A percentile compares a stretch with the other conserved stretches of the same genome.
These are phyloP conservation scores for Chymomyza amoena DNA, from an alignment of 2,888 invertebrate species.

Conservation along the genomic window DNA sequence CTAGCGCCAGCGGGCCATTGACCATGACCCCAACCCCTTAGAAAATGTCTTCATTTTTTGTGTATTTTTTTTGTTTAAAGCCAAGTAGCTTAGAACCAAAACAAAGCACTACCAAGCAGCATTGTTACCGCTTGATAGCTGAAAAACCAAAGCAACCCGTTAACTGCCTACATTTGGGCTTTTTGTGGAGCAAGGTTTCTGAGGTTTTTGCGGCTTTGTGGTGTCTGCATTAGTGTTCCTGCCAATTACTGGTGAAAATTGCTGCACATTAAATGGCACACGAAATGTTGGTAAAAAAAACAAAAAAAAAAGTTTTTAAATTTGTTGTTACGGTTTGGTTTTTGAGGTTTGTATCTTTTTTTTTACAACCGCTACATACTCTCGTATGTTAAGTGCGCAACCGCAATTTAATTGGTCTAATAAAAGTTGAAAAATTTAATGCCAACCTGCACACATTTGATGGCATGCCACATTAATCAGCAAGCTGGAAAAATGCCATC, in stretches of 20 bases:
- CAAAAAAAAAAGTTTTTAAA: conserved; percentile 5
- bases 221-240: conserved; percentile 25
- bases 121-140: not conserved
- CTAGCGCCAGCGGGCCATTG: conserved; percentile 1
- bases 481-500: conserved; percentile 38
- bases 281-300: conserved; percentile 3
- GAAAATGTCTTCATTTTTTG: conserved; percentile 6
- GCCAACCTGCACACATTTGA: conserved; percentile 68
- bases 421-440: conserved; percentile 63
- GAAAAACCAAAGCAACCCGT: not conserved
- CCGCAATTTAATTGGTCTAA: conserved; percentile 69
- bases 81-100: not conserved
- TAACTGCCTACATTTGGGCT: not conserved
- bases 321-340: conserved; percentile 19
- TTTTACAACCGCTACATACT: not conserved
- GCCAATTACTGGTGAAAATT: conserved; percentile 61
- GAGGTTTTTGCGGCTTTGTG: not conserved
- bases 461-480: conserved; percentile 64
- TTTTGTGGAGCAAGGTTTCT: not conserved
- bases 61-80: not conserved
- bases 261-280: conserved; percentile 64
- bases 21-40: not conserved
- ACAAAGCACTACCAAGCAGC: not conserved
- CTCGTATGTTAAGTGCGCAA: conserved; percentile 21
- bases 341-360: conserved; percentile 15